Percentiles rank a stretch among this genome's conserved stretches.
Conservation (phyloP, 2,888 invertebrate genomes). For the Spilosoma lubricipeda region DNA sequence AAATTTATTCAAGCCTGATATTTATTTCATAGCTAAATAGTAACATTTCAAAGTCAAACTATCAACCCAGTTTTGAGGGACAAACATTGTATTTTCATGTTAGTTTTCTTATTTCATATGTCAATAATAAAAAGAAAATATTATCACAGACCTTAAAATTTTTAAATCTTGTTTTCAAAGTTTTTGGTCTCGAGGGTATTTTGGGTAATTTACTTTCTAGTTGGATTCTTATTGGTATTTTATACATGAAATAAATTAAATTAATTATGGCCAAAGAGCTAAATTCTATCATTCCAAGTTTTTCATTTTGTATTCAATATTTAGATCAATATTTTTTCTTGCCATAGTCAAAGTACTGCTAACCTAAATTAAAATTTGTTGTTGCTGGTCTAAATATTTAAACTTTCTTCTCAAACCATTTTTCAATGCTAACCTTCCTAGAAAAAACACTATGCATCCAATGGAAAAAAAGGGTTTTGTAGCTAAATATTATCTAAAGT, state of each 20-base stretch:
- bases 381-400: not conserved
- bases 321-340: not conserved
- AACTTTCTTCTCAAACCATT: not conserved
- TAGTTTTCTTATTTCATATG: no score
- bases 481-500: not conserved
- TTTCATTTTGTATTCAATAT: not conserved
- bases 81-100: no score
- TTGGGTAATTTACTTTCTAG: no score
- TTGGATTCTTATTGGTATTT: not conserved
- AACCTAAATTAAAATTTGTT: not conserved
- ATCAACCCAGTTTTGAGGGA: no score
- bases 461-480: not conserved
- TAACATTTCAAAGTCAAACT: no score
- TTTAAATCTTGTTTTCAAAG: not conserved
- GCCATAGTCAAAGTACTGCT: not conserved
- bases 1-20: no score
- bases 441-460: not conserved
- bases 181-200: not conserved
- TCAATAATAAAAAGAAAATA: not conserved
- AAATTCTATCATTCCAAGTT: not conserved
- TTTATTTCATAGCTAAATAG: no score
- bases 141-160: not conserved
- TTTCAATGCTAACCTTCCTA: not conserved
- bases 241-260: not conserved
- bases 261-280: not conserved